Evolutionary conservation across 2,888 invertebrate genomes (phyloP).

Genomic region (Schizotus pectinicornis): DNA sequence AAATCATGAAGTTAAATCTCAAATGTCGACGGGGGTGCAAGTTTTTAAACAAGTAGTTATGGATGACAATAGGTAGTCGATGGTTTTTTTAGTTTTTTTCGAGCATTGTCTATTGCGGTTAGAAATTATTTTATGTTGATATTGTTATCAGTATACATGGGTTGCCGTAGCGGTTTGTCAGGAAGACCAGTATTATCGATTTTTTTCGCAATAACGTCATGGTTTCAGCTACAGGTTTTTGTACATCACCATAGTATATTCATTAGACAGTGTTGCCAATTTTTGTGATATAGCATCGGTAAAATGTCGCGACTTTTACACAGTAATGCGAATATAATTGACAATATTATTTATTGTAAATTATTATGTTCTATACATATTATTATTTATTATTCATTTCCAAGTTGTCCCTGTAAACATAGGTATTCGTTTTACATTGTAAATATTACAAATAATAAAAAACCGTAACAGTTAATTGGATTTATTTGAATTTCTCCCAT

Average conservation of each 20-base stretch:
- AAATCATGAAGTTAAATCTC: slow-evolving; percentile 79
- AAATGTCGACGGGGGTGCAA: slow-evolving; percentile 71
- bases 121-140: slow-evolving; percentile 12
- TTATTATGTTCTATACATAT: slow-evolving; percentile 39
- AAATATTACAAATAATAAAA: too few relatives aligned
- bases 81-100: not conserved
- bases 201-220: not conserved
- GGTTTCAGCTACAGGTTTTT: slow-evolving; percentile 26
- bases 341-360: slow-evolving; percentile 52
- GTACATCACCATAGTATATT: slow-evolving; percentile 27
- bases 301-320: slow-evolving; percentile 40
- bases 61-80: slow-evolving; percentile 73
- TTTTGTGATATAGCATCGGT: slow-evolving; percentile 53
- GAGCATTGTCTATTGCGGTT: not conserved
- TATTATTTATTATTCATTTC: slow-evolving; percentile 27
- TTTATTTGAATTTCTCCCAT: too few relatives aligned
- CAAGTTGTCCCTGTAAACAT: not conserved
- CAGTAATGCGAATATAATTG: slow-evolving; percentile 43
- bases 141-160: not conserved
- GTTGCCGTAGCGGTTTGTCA: not conserved
- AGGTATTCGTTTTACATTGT: too few relatives aligned
- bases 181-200: not conserved
- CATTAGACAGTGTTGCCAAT: slow-evolving; percentile 51
- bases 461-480: too few relatives aligned
- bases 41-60: slow-evolving; percentile 78